Percentiles rank a stretch among this genome's conserved stretches.
Evolutionary conservation across 2,113 vertebrate species (phyloP).

Genomic region (Neogale vison): DNA sequence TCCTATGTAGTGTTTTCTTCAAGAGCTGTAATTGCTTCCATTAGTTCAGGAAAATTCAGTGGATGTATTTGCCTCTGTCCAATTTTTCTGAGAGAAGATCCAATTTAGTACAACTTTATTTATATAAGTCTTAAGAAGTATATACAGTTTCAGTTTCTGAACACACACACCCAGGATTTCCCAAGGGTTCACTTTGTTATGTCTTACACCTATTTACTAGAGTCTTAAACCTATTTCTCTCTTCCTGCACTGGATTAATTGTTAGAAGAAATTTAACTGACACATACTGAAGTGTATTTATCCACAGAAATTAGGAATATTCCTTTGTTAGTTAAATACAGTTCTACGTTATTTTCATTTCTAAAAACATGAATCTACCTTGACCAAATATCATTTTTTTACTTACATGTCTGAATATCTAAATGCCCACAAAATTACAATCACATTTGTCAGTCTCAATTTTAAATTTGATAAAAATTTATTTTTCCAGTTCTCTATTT

Average conservation of each 20-base stretch:
- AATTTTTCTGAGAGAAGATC: not conserved
- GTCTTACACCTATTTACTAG: not conserved
- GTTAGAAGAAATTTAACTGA: not conserved
- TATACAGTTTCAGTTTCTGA: not conserved
- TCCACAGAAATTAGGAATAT: not conserved
- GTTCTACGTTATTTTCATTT: not conserved
- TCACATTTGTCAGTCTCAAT: not conserved
- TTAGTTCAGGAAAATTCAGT: not conserved
- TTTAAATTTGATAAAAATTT: not conserved
- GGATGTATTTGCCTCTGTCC: not conserved
- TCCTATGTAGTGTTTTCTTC: not conserved
- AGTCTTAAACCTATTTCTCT: not conserved
- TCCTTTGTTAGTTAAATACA: not conserved
- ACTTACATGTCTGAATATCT: not conserved
- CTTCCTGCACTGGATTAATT: not conserved
- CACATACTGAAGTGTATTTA: not conserved
- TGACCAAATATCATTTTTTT: slow-evolving; percentile 6
- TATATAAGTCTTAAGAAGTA: not conserved
- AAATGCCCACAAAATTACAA: not conserved
- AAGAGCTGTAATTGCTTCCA: not conserved
- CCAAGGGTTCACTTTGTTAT: not conserved
- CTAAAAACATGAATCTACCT: not conserved
- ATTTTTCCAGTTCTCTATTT: not conserved
- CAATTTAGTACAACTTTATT: not conserved
- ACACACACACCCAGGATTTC: not conserved